Base-by-base conservation (phyloP, 2,113 vertebrate genomes). In the Myrmecobius fasciatus region DNA sequence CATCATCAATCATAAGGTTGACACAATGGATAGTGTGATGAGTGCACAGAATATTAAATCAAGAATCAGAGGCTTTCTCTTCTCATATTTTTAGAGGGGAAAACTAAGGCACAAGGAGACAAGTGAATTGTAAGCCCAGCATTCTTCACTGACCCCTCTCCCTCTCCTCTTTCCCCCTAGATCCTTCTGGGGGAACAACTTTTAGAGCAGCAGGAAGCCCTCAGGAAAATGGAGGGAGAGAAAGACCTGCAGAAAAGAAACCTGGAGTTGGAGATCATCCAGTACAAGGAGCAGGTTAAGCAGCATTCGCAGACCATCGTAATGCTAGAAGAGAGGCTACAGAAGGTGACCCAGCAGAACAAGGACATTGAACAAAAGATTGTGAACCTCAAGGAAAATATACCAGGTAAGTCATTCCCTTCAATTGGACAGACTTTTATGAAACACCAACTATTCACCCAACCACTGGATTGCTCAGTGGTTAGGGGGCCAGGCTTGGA, bases 261-360 rank as follows among this genome's bases (percentile, higher is more conserved):
- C 0, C 96, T 98, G 43, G 97, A 97, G 25, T 92, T 96, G 2
- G 98, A 98, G 53, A 67, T 98, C 14, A 5, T 47, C 1, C 98
- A 97, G 56, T 99, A 99, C 0, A 98, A 98, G 90, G 99, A 99
- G 52, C 98, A 99, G 46, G 98, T 98, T 95, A 98, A 96, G n/a
- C 99, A 99, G 96, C 98, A 99, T 67, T 97, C 99, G 0, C 97
- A 97, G 98, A 99, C 99, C 0, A 99, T 99, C 3, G 97, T 99
- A 92, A 98, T 97, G 14, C 96, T 99, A 0, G 98, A 99, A 93
- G 94, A 98, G 26, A 98, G 95, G 89, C 95, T 99, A 94, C 95
- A 91, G 3, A 97, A 95, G 47, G 96, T 98, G 26, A 26, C 95
- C 0, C 94, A 97, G 26, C 97, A 96, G 89, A 97, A 97, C 60